Percentiles rank a stretch among this genome's conserved stretches.
These are phyloP conservation scores for Chymomyza amoena DNA, from an alignment of 2,888 invertebrate species.

Conservation along the genomic window DNA sequence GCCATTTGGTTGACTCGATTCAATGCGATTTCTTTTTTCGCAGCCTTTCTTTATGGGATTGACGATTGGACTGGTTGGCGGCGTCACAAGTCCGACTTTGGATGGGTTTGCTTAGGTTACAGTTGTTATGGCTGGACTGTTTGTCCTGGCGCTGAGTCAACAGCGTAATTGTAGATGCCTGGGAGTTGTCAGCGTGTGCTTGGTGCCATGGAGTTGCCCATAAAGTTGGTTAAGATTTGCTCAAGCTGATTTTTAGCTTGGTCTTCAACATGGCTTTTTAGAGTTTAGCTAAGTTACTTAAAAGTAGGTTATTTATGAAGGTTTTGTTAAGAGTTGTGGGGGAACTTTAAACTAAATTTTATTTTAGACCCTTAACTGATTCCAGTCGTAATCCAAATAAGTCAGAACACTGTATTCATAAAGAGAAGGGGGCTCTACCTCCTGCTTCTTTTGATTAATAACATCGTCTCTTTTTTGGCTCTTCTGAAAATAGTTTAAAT, in stretches of 20 bases:
- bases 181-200: constrained; percentile 28
- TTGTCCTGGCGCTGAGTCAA: constrained; percentile 41
- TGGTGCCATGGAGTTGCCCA: not conserved
- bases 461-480: too few species aligned
- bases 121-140: not conserved
- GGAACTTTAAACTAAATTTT: too few species aligned
- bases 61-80: not conserved
- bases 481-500: too few species aligned
- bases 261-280: too few species aligned
- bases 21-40: not conserved
- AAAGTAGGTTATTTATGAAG: too few species aligned
- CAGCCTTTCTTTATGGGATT: constrained; percentile 1
- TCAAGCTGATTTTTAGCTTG: not conserved
- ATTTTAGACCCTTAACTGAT: too few species aligned
- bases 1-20: not conserved
- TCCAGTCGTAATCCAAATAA: too few species aligned
- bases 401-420: too few species aligned
- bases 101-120: not conserved
- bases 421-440: too few species aligned
- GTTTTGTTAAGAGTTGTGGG: too few species aligned
- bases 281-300: too few species aligned
- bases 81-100: not conserved
- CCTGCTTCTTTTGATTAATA: too few species aligned
- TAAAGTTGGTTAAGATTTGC: not conserved
- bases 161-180: constrained; percentile 55